Percentiles rank a stretch among this genome's conserved stretches.
phyloP scores from a whole-genome alignment of 2,888 invertebrate genomes.

The Lepidochitona cinerea region DNA sequence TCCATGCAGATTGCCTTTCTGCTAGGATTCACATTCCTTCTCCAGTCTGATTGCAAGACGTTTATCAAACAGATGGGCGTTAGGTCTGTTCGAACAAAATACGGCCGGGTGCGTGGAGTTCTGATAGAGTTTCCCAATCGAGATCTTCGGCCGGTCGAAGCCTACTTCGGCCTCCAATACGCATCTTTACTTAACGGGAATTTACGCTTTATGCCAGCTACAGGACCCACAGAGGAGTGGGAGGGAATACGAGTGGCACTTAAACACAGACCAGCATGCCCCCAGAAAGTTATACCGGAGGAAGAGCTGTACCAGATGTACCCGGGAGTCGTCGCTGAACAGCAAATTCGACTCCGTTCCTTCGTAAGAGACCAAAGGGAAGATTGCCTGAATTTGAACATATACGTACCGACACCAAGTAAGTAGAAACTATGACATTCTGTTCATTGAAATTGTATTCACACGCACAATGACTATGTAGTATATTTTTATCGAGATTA shows the following conservation, averaged over 20 bases:
- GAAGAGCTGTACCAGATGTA: constrained; percentile 83
- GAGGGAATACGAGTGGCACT: constrained; percentile 80
- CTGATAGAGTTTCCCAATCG: constrained; percentile 56
- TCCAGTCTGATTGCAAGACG: neutral
- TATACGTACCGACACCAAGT: constrained; percentile 96
- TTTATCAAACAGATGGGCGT: constrained; percentile 44
- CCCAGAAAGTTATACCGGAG: constrained; percentile 84
- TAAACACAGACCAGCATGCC: constrained; percentile 87
- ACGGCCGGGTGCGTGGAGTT: constrained; percentile 86
- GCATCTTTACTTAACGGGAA: constrained; percentile 92
- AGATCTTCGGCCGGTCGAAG: constrained; percentile 80
- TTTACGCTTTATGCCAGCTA: constrained; percentile 96
- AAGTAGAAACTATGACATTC: constrained; percentile 72
- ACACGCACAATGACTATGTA: too few species aligned
- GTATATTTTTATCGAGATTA: too few species aligned
- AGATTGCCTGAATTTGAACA: constrained; percentile 96
- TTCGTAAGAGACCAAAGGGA: constrained; percentile 91
- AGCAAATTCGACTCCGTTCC: constrained; percentile 81
- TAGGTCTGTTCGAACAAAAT: constrained; percentile 83
- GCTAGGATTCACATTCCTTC: neutral
- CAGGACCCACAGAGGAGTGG: constrained; percentile 88
- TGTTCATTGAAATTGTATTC: too few species aligned
- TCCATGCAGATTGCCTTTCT: neutral
- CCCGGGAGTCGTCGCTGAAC: constrained; percentile 82
- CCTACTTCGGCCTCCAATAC: constrained; percentile 91